phyloP scores from a whole-genome alignment of 2,888 invertebrate species.

The Diaperis boleti region DNA sequence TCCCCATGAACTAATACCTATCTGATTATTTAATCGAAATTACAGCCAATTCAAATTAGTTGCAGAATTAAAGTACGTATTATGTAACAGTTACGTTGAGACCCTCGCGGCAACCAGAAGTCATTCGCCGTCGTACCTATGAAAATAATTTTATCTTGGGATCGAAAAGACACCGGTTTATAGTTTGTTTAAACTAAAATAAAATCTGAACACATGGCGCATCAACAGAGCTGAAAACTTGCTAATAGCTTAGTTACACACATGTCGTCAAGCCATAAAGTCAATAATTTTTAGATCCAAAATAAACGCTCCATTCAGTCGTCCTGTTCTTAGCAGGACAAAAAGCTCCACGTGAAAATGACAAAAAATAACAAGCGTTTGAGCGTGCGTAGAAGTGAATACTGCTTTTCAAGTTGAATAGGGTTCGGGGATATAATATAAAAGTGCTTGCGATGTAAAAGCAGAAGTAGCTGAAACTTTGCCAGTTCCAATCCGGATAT shows the following conservation, averaged over 20 bases:
- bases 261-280: conserved; percentile 7
- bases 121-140: background rate
- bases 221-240: background rate
- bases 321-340: too few relatives aligned
- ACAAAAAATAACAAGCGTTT: conserved; percentile 21
- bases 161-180: too few relatives aligned
- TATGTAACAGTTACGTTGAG: background rate
- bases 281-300: too few relatives aligned
- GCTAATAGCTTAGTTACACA: conserved; percentile 12
- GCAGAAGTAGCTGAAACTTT: conserved; percentile 44
- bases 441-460: conserved; percentile 38
- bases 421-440: conserved; percentile 40
- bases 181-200: background rate
- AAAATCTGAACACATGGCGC: conserved; percentile 8
- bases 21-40: background rate
- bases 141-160: too few relatives aligned
- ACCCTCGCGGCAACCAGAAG: background rate
- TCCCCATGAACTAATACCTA: background rate
- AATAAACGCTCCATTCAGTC: too few relatives aligned
- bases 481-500: conserved; percentile 42
- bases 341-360: conserved; percentile 25
- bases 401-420: conserved; percentile 37
- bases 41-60: background rate
- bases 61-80: background rate
- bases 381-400: conserved; percentile 47